Base-by-base conservation (phyloP, 2,113 vertebrate genomes). In the Mixornis gularis region DNA sequence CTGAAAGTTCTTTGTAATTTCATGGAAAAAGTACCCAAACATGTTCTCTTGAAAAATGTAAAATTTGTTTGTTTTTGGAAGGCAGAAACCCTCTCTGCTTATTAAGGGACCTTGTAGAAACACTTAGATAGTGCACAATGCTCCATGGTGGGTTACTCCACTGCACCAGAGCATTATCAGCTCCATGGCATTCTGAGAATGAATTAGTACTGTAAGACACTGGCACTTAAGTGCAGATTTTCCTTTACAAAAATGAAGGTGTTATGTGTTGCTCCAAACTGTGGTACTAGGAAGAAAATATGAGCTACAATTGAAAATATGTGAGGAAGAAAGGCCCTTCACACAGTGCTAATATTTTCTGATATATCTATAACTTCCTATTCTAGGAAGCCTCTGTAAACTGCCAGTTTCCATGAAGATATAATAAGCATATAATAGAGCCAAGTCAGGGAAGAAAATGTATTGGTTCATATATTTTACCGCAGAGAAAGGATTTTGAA, bases 241-340 rank as follows among this genome's bases (percentile, higher is more conserved):
- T 87, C 32, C 64, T 60, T 79, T 44, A 64, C 65, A 38, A 84
- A 93, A 94, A 89, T 60, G 52, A 86, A 69, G 17, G 2, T 83
- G 70, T 76, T 19, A 70, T 93, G 72, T 46, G 59, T 64, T 59
- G 29, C 36, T 92, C 48, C 18, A 73, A 88, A 86, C 48, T 22
- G 34, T 3, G 5, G 12, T 55, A 70, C 29, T 34, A 79, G 30
- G 32, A 64, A 76, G 46, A 36, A 83, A 72, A 30, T 55, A 36
- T 4, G 52, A 25, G 26, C 43, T 77, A 44, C 10, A 53, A 11
- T 0, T 43, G 26, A 29, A 86, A 66, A 13, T 48, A 48, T 16
- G 3, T 51, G 27, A 87, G 16, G 43, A 83, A 86, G 34, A 78
- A 70, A 73, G 4, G 4, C 3, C 21, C 16, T 40, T 80, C 1